These are phyloP conservation scores for Liopterus haemorrhoidalis DNA, from an alignment of 2,888 invertebrate genomes.

Conservation along the genomic window DNA sequence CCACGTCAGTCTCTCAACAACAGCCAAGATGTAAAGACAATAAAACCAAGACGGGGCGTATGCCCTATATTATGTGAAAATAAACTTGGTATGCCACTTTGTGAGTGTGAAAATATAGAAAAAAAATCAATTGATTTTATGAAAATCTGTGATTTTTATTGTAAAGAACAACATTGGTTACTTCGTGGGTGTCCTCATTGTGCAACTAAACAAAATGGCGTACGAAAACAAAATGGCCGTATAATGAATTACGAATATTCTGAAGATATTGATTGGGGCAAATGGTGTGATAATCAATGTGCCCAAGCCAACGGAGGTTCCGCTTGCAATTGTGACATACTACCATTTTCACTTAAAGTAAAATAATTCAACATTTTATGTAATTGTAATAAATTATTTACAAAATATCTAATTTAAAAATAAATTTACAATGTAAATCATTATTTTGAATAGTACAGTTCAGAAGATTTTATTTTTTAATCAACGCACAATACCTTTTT, in stretches of 20 bases:
- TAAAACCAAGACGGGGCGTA: constrained; percentile 48
- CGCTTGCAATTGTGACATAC: constrained; percentile 67
- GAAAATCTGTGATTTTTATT: constrained; percentile 51
- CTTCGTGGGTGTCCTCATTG: constrained; percentile 48
- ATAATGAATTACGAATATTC: constrained; percentile 14
- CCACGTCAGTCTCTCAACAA: constrained; percentile 34
- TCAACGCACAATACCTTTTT: too few species aligned
- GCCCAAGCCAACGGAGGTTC: constrained; percentile 66
- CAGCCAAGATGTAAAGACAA: constrained; percentile 38
- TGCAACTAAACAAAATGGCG: constrained; percentile 27
- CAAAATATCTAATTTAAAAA: too few species aligned
- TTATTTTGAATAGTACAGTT: too few species aligned
- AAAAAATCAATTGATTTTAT: constrained; percentile 48
- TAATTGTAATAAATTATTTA: too few species aligned
- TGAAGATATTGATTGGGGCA: constrained; percentile 51
- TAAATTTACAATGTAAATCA: too few species aligned
- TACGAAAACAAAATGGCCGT: constrained; percentile 16
- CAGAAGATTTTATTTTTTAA: too few species aligned
- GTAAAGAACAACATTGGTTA: constrained; percentile 40
- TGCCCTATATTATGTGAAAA: constrained; percentile 58
- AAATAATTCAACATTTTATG: too few species aligned
- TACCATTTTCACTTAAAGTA: constrained; percentile 55
- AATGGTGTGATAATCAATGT: constrained; percentile 62
- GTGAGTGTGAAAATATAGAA: constrained; percentile 49
- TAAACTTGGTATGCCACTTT: constrained; percentile 53